Conservation (phyloP, 2,888 invertebrate genomes). For the Drosophila bunnanda region DNA sequence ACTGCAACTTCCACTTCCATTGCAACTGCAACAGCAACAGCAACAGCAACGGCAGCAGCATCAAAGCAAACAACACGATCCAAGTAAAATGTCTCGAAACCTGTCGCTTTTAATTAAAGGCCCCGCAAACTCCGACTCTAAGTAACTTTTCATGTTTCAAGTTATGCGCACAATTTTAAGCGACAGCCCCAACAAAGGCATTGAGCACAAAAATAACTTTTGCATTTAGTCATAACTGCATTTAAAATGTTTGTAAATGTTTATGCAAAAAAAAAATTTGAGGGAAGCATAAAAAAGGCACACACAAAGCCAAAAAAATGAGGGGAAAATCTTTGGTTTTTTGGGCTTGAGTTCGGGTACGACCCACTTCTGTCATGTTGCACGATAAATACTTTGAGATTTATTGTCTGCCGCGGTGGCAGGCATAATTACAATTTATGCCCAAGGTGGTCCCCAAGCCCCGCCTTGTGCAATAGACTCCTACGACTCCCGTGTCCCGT, state of each 20-base stretch:
- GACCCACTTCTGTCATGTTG: slow-evolving; percentile 80
- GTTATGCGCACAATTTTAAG: slow-evolving; percentile 75
- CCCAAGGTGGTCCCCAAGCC: slow-evolving; percentile 58
- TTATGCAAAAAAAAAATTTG: slow-evolving; percentile 27
- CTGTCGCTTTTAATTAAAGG: slow-evolving; percentile 80
- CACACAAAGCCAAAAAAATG: slow-evolving; percentile 11
- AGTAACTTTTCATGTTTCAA: slow-evolving; percentile 78
- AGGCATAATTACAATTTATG: slow-evolving; percentile 79
- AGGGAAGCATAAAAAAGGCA: not conserved
- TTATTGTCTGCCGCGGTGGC: slow-evolving; percentile 76
- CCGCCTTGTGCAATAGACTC: slow-evolving; percentile 36
- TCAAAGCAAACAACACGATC: slow-evolving; percentile 68
- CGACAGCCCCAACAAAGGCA: slow-evolving; percentile 55
- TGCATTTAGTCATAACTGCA: slow-evolving; percentile 78
- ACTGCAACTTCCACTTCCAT: slow-evolving; percentile 57
- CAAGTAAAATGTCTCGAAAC: slow-evolving; percentile 68
- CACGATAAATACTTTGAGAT: slow-evolving; percentile 75
- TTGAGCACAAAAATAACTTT: slow-evolving; percentile 65
- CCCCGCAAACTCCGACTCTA: slow-evolving; percentile 59
- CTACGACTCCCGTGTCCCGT: slow-evolving; percentile 5
- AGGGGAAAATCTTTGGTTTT: slow-evolving; percentile 17
- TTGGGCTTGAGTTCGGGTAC: slow-evolving; percentile 36
- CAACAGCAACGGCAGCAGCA: slow-evolving; percentile 37
- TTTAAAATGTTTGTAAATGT: slow-evolving; percentile 63
- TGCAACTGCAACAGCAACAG: slow-evolving; percentile 13